Evolutionary conservation across 2,113 vertebrate genomes (phyloP).

Genomic region (Ptychochromis oligacanthus): DNA sequence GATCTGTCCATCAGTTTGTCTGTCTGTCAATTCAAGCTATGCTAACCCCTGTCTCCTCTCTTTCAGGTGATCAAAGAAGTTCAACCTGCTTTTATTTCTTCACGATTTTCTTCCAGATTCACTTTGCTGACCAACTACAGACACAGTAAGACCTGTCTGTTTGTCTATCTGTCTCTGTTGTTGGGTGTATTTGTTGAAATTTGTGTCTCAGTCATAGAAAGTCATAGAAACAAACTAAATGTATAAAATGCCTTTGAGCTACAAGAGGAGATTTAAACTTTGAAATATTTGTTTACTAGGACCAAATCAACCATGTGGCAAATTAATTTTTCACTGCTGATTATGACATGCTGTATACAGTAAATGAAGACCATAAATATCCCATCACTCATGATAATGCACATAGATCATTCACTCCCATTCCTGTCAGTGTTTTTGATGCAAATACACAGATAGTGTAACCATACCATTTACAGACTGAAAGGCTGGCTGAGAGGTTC

Average conservation of each 20-base stretch:
- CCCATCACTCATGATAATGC: neutral
- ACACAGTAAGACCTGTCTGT: constrained; percentile 34
- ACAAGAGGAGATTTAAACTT: neutral
- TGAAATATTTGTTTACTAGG: neutral
- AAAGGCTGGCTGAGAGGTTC: neutral
- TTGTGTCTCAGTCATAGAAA: neutral
- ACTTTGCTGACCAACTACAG: constrained; percentile 39
- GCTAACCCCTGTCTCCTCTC: neutral
- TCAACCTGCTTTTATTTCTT: constrained; percentile 10
- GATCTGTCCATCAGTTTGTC: neutral
- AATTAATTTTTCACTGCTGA: neutral
- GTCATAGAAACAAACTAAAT: neutral
- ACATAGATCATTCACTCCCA: neutral
- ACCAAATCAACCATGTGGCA: neutral
- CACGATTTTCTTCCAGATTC: constrained; percentile 25
- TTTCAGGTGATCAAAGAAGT: constrained; percentile 27
- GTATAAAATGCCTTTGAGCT: neutral
- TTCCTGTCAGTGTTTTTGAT: neutral
- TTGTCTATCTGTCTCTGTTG: neutral
- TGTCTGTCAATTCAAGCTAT: neutral
- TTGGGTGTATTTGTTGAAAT: neutral
- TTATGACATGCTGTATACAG: neutral
- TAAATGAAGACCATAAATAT: neutral
- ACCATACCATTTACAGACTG: too few relatives aligned
- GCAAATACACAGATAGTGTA: neutral